Evolutionary conservation across 2,113 vertebrate species (phyloP).

Genomic region (Eurystomus gularis): DNA sequence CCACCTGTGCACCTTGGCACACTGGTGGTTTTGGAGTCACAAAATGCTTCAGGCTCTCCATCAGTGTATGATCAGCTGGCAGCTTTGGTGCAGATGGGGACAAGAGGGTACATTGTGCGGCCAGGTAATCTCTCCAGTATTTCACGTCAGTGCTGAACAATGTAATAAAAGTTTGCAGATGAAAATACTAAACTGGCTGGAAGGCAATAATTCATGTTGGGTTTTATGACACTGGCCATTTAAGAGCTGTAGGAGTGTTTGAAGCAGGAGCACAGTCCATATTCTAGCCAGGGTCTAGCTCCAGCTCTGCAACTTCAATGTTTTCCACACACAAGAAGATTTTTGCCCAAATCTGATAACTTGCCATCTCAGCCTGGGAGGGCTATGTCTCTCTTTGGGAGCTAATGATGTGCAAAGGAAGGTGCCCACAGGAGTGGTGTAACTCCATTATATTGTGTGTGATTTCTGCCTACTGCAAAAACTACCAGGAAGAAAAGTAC

Average conservation of each 20-base stretch:
- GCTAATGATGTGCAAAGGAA: constrained; percentile 28
- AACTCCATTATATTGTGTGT: not conserved
- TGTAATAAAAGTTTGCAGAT: constrained; percentile 69
- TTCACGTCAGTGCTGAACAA: constrained; percentile 55
- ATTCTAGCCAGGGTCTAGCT: constrained; percentile 37
- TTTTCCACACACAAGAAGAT: not conserved
- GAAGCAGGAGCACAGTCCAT: not conserved
- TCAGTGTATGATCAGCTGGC: not conserved
- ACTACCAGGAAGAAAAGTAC: not conserved
- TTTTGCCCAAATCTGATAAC: constrained; percentile 5
- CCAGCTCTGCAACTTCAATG: not conserved
- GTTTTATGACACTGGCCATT: constrained; percentile 58
- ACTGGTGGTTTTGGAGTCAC: not conserved
- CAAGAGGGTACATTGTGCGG: constrained; percentile 31
- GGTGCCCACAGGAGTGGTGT: not conserved
- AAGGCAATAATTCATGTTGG: constrained; percentile 62
- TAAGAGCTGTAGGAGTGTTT: constrained; percentile 49
- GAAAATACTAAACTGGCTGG: constrained; percentile 63
- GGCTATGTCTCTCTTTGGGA: not conserved
- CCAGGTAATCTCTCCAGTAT: constrained; percentile 24
- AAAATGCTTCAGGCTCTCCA: not conserved
- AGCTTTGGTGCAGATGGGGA: constrained; percentile 18
- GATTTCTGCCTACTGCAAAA: constrained; percentile 29
- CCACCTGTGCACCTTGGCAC: not conserved
- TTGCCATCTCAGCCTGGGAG: not conserved